Conservation (phyloP, 2,888 invertebrate species). For the Tenthredo distinguenda region DNA sequence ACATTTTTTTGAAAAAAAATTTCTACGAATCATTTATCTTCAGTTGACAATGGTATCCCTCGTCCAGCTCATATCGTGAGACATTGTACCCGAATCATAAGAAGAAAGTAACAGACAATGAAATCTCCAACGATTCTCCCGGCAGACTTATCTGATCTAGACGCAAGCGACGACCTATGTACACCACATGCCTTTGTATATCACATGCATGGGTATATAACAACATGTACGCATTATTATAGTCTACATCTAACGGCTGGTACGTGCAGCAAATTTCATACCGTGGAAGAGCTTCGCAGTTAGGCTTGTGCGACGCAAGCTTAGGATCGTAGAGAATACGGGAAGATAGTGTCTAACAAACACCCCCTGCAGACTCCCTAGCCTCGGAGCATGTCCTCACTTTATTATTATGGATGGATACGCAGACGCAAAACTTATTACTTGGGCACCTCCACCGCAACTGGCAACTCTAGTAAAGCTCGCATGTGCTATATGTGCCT, state of each 20-base stretch:
- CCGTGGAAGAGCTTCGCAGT: not conserved
- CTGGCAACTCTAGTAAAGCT: not conserved
- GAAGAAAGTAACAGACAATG: not conserved
- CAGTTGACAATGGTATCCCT: too few relatives aligned
- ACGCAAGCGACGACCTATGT: not conserved
- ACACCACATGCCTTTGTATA: not conserved
- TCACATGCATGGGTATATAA: not conserved
- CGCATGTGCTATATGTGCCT: not conserved
- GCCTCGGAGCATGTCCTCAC: constrained; percentile 35
- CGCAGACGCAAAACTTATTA: constrained; percentile 49
- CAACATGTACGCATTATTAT: not conserved
- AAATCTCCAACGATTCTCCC: not conserved
- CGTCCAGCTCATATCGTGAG: too few relatives aligned
- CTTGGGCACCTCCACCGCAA: constrained; percentile 17
- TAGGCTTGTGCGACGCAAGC: constrained; percentile 20
- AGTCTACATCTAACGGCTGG: not conserved
- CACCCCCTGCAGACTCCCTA: constrained; percentile 4
- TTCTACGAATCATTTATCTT: too few relatives aligned
- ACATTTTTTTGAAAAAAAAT: too few relatives aligned
- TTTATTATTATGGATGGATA: constrained; percentile 51
- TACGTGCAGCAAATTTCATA: constrained; percentile 19
- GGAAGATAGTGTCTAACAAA: constrained; percentile 44
- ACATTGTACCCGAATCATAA: too few relatives aligned
- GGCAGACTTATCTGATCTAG: constrained; percentile 15
- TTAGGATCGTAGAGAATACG: constrained; percentile 11